Evolutionary conservation across 2,797 vertebrate genomes (phyloP), one percentile per base, ranked within the genome.

Genomic region (Manis crassicaudata): DNA sequence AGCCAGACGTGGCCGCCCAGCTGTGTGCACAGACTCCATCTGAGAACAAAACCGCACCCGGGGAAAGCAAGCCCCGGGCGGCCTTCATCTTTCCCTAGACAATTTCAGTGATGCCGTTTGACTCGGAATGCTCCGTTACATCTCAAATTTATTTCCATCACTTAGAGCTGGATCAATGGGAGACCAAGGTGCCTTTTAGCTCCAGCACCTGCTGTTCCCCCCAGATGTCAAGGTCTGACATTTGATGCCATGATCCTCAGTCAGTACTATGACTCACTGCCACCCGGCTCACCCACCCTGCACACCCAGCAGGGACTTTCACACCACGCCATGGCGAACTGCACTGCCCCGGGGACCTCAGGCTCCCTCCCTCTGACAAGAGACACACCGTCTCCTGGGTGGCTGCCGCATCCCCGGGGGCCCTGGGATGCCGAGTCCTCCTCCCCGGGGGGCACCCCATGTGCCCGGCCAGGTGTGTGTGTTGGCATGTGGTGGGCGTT

Each of bases 171-270:
- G 92, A 97, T 97, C 94, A 89, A 85, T 90, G 94, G 91, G 91
- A 90, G 90, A 97, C 81, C 91, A 98, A 93, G 96, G 89, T 93
- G 62, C 40, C 77, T 82, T 95, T 98, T 96, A 97, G 84, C 88
- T 86, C 95, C 46, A 93, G 94, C 93, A 98, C 95, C 96, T 97
- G 97, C 94, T 98, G 94, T 97, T 98, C 79, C 94, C 96, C 97
- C 84, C 96, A 98, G 97, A 98, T 98, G 97, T 98, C 97, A 98
- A 97, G 92, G 46, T 67, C 95, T 98, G 98, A 98, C 97, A 98
- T 98, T 98, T 98, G 96, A 97, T 97, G 88, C 96, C 89, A 94
- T 97, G 97, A 97, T 96, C 85, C 96, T 60, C 80, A 96, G 96
- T 98, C 88, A 68, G 94, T 94, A 90, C 90, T 43, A 81, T 52